Percentiles rank a stretch among this genome's conserved stretches.
phyloP scores from a whole-genome alignment of 2,113 vertebrate genomes.

The Petrocephalus zakoni region DNA sequence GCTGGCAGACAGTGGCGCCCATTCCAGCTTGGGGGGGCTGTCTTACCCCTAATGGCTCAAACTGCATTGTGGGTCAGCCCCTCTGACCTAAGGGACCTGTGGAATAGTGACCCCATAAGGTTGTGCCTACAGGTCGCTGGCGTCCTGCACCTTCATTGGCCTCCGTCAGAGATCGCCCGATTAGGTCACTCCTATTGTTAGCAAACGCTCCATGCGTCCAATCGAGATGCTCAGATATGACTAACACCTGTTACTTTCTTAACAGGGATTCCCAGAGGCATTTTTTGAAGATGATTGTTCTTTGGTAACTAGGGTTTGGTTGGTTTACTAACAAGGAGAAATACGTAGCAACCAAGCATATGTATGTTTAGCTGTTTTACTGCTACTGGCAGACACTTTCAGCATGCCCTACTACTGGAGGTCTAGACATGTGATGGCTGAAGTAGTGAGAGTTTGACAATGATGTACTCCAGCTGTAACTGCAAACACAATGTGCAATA shows the following conservation, averaged over 20 bases:
- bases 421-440: not conserved
- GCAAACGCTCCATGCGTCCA: not conserved
- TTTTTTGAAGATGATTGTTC: not conserved
- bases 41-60: not conserved
- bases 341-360: not conserved
- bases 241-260: not conserved
- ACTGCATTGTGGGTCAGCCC: not conserved
- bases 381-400: not conserved
- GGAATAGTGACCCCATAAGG: not conserved
- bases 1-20: not conserved
- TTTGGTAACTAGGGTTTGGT: not conserved
- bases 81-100: not conserved
- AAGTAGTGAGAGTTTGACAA: not conserved
- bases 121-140: not conserved
- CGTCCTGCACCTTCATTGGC: not conserved
- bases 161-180: not conserved
- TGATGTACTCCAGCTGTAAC: not conserved
- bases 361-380: not conserved
- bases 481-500: not conserved
- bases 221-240: not conserved
- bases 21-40: not conserved
- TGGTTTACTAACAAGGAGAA: not conserved
- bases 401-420: not conserved
- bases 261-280: not conserved
- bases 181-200: constrained; percentile 5